Conservation (phyloP, 2,797 vertebrate genomes). For the Acipenser transmontanus region DNA sequence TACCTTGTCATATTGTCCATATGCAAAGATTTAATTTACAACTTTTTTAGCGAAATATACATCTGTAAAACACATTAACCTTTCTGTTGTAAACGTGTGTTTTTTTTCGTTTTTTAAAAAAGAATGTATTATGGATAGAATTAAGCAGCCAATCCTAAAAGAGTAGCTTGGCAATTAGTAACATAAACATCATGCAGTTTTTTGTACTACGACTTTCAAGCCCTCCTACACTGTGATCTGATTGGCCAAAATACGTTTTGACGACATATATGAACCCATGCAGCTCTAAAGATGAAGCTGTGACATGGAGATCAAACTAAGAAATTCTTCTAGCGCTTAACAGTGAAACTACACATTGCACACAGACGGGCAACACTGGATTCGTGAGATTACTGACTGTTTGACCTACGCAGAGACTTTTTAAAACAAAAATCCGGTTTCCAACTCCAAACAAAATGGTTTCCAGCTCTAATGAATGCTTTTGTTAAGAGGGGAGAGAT, state of each 20-base stretch:
- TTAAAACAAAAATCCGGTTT: slow-evolving; percentile 14
- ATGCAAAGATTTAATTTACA: too few species aligned
- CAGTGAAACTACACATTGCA: slow-evolving; percentile 22
- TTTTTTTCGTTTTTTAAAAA: background rate
- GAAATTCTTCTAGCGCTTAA: slow-evolving; percentile 44
- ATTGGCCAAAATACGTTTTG: slow-evolving; percentile 67
- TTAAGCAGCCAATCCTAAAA: slow-evolving; percentile 58
- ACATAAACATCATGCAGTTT: slow-evolving; percentile 56
- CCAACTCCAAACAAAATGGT: slow-evolving; percentile 8
- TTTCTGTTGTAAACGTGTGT: too few species aligned
- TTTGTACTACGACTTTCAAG: slow-evolving; percentile 37
- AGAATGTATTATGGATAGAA: background rate
- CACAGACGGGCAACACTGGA: slow-evolving; percentile 20
- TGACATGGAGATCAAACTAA: slow-evolving; percentile 68
- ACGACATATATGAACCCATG: slow-evolving; percentile 82
- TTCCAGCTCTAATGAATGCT: slow-evolving; percentile 7
- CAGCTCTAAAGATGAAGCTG: slow-evolving; percentile 78
- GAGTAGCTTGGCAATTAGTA: slow-evolving; percentile 62
- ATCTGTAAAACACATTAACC: too few species aligned
- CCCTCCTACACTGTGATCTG: slow-evolving; percentile 49
- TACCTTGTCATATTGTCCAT: too few species aligned
- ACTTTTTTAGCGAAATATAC: too few species aligned
- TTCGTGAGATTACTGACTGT: slow-evolving; percentile 17
- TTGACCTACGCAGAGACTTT: slow-evolving; percentile 12
- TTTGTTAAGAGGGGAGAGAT: slow-evolving; percentile 8